Base-by-base conservation (phyloP, 2,888 invertebrate species). In the Cantharis nigra region DNA sequence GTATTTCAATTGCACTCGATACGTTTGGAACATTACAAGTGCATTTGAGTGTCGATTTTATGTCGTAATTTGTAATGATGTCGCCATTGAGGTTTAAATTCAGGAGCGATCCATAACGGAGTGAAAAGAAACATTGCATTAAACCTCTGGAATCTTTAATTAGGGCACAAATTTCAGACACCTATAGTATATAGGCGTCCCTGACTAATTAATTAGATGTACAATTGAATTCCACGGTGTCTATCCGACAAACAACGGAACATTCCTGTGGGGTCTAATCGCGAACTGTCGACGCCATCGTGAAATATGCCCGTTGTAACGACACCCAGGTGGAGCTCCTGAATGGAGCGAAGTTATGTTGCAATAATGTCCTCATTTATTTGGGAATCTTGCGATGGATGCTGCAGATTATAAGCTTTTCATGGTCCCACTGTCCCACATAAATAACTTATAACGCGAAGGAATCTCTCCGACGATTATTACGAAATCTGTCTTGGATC, bases 131-230 rank as follows among this genome's bases (percentile, higher is more conserved):
- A 69, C 77, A 80, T 80, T 80, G 76, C 79, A 74, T 75, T 62
- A 74, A 80, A 80, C 83, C 82, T 76, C 81, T 75, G 84, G 85
- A 85, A 86, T 85, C 84, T 85, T 85, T 84, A 86, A 85, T 85
- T 85, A 85, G 81, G 26, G 82, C 82, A 80, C 64, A 80, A 83
- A 83, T 82, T 82, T 80, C 80, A 83, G 80, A 76, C 81, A 80
- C 79, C 81, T 80, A 81, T 82, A 79, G 70, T 65, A 72, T 79
- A 79, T 79, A 80, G 78, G 72, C 80, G 76, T 81, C 79, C 81
- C 82, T 83, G 85, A 86, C 86, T 87, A 87, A 87, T 87, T 87
- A 86, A 87, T 87, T 86, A 86, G 85, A 83, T 84, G 83, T 84
- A 86, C 85, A 85, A 86, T 87, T 86, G 87, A 85, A 87, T 86